Evolutionary conservation across 2,888 invertebrate genomes (phyloP), one percentile per base, ranked within the genome.

Genomic region (Poecilus cupreus): DNA sequence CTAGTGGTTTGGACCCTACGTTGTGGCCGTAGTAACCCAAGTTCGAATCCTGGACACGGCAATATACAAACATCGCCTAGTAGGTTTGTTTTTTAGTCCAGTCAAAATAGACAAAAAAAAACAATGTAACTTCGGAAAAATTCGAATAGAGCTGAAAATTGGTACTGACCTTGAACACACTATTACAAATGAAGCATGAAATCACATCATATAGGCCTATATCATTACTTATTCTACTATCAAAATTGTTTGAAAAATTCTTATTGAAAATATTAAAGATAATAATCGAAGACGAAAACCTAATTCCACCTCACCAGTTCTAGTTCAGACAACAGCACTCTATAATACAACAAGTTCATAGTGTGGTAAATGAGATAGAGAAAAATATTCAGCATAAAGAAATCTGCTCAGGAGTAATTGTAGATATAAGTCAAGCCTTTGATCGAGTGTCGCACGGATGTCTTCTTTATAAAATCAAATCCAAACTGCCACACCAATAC

Each of bases 351-450:
- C 57, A 57, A 16, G 57, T 57, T 3, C 57, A 57, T 57, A 13
- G 57, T 16, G 57, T 43, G 43, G 13, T n/a, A 43, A 43, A 43
- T n/a, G 43, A 22, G 22, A 24, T 32, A 68, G 68, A 68, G 39
- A 13, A 68, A 5, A 68, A 10, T 10, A 4, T 32, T n/a, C 37
- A 68, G 32, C 16, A 75, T 0, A 57, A 79, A 51, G 43, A 80
- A 54, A 72, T 80, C n/a, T 82, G 83, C 37, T 10, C 82, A 46
- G 51, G 49, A 10, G 54, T 64, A 1, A 84, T 84, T 13, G n/a
- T 82, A 49, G 82, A 80, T n/a, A 74, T 78, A 8, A 46, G 74
- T 39, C 79, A 83, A 75, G 75, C 78, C 0, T 83, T 83, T 32
- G 79, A 81, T 39, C 68, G 49, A n/a, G 81, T 75, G 64, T 51